These are phyloP conservation scores for Serrognathus titanus DNA, from an alignment of 2,888 invertebrate species.

Conservation along the genomic window DNA sequence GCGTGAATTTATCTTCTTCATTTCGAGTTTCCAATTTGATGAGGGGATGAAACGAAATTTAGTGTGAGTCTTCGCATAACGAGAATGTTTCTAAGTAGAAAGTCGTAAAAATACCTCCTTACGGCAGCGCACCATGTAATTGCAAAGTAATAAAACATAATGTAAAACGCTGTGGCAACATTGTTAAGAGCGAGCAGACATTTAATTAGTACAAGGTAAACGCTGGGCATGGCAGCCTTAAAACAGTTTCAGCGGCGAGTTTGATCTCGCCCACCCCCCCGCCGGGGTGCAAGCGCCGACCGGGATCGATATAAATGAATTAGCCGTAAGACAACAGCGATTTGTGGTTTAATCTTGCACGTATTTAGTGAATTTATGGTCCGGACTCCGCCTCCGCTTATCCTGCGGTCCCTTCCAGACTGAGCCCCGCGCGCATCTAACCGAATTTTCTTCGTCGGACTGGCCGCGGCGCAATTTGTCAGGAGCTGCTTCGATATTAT, in stretches of 20 bases:
- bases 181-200: constrained; percentile 7
- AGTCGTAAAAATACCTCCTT: too few relatives aligned
- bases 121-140: too few relatives aligned
- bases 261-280: constrained; percentile 3
- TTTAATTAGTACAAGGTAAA: constrained; percentile 20
- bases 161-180: too few relatives aligned
- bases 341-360: constrained; percentile 51
- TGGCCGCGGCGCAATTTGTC: constrained; percentile 6
- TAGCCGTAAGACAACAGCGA: constrained; percentile 50
- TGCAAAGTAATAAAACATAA: too few relatives aligned
- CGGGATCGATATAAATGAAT: constrained; percentile 49
- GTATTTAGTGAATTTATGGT: constrained; percentile 48
- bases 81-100: too few relatives aligned
- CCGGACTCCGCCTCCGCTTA: constrained; percentile 37
- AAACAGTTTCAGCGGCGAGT: constrained; percentile 7
- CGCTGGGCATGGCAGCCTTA: constrained; percentile 7
- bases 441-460: background rate
- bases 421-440: background rate
- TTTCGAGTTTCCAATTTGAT: too few relatives aligned
- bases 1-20: too few relatives aligned
- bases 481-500: constrained; percentile 6
- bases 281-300: background rate
- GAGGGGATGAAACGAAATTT: too few relatives aligned
- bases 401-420: constrained; percentile 20
- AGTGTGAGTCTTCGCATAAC: too few relatives aligned